phyloP scores from a whole-genome alignment of 1,140 invertebrate species.

The Pararge aegeria region DNA sequence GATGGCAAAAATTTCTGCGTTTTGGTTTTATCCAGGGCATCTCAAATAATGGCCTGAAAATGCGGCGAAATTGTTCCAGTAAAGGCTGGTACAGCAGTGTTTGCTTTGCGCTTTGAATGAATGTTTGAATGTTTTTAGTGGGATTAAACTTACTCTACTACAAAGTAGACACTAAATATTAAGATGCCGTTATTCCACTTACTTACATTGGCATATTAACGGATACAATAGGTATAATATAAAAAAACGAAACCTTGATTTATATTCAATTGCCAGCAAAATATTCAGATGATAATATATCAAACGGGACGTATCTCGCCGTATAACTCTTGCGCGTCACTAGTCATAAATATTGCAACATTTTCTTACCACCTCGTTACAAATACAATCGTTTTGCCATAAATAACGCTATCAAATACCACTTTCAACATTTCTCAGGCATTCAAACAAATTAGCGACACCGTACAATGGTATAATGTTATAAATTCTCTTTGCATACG shows the following conservation, averaged over 20 bases:
- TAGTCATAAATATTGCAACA: constrained; percentile 17
- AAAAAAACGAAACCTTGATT: constrained; percentile 8
- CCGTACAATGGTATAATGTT: constrained; percentile 30
- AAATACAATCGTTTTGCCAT: constrained; percentile 27
- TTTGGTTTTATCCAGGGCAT: no score
- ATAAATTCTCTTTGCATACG: constrained; percentile 29
- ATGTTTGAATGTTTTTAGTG: no score
- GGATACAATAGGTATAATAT: no score
- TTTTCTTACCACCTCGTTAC: constrained; percentile 12
- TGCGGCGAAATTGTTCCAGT: no score
- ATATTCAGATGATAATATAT: constrained; percentile 17
- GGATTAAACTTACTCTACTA: no score
- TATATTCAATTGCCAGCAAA: constrained; percentile 15
- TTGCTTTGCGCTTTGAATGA: no score
- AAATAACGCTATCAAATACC: constrained; percentile 25
- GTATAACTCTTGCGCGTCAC: constrained; percentile 9
- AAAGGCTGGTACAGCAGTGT: no score
- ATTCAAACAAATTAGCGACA: constrained; percentile 31
- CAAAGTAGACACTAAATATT: no score
- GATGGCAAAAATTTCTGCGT: no score
- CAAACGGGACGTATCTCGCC: constrained; percentile 11
- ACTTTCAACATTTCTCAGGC: constrained; percentile 24
- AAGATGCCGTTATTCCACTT: background rate
- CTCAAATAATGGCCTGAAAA: no score
- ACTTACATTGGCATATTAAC: background rate